Base-by-base conservation (phyloP, 2,888 invertebrate species). In the Rhingia rostrata region DNA sequence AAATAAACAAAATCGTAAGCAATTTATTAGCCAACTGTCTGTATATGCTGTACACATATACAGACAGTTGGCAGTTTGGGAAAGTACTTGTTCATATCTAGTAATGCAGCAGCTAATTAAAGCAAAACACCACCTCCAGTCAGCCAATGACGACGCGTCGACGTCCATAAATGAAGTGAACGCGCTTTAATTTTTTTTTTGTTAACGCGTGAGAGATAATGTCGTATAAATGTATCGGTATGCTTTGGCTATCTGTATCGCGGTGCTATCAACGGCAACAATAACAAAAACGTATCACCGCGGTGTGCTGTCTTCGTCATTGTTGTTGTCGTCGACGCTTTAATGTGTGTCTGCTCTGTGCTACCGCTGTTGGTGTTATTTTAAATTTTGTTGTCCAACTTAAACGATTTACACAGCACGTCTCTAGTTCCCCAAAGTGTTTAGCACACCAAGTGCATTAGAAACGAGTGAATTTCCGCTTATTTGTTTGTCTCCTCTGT, bases 171-270 rank as follows among this genome's bases (percentile, higher is more conserved):
- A 63, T 67, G 54, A 72, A 78, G 51, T 78, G 72, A 73, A 78
- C 78, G 78, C 73, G 67, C 60, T 83, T 83, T 83, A 73, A 73
- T 78, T 78, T 53, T 78, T 82, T 78, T 78, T 83, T 83, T 77
- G 66, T 82, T 72, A 83, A 83, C 72, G 67, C 78, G 66, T 67
- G 14, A 63, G 63, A 83, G 83, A 83, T 78, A 83, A 77, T 63
- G 67, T 67, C 39, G 32, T 73, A 67, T 78, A 67, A 39, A 66
- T 78, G 73, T 72, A 73, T 78, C 70, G 64, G 67, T 83, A 39
- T 32, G 14, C 14, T n/a, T 30, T 49, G 60, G 32, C 14, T 60
- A 64, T 70, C 43, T 56, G 67, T 64, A 75, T 75, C 64, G 69
- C 61, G 66, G n/a, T n/a, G 67, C 66, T 82, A 82, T 72, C 82